A percentile compares a stretch with the other conserved stretches of the same genome.
These are phyloP conservation scores for Coccyzus lansbergi DNA, from an alignment of 2,797 vertebrate genomes.

Conservation along the genomic window DNA sequence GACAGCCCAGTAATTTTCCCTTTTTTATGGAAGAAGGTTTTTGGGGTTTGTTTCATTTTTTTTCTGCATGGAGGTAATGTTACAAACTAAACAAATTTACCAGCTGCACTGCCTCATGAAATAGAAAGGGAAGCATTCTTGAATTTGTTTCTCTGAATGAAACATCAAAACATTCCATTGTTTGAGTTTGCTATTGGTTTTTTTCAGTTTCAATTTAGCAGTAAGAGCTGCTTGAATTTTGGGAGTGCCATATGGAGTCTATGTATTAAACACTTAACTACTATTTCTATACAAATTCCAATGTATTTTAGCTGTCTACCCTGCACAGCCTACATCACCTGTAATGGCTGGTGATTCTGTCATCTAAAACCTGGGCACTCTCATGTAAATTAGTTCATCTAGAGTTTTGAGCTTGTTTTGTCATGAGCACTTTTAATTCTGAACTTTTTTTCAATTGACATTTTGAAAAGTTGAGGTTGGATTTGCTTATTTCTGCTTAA, in stretches of 20 bases:
- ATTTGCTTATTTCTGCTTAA: neutral
- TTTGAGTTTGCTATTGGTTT: neutral
- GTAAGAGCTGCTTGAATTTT: neutral
- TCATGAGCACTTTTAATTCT: neutral
- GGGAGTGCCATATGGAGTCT: neutral
- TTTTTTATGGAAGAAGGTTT: neutral
- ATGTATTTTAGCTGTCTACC: neutral
- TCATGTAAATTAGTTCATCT: neutral
- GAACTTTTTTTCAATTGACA: neutral
- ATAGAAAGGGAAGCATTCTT: neutral
- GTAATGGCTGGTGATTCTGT: neutral
- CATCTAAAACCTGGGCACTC: neutral
- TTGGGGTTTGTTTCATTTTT: too few species aligned
- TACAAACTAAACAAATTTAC: neutral
- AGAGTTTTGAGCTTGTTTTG: neutral
- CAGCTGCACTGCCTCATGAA: neutral
- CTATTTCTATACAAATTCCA: neutral
- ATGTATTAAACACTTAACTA: neutral
- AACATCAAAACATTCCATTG: neutral
- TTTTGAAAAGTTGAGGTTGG: constrained; percentile 4
- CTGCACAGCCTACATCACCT: neutral
- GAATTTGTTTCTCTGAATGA: constrained; percentile 5
- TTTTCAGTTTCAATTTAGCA: neutral
- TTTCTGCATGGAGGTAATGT: neutral
- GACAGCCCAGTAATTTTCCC: neutral